These are phyloP conservation scores for Ophion costatus DNA, from an alignment of 2,888 invertebrate species.

Conservation along the genomic window DNA sequence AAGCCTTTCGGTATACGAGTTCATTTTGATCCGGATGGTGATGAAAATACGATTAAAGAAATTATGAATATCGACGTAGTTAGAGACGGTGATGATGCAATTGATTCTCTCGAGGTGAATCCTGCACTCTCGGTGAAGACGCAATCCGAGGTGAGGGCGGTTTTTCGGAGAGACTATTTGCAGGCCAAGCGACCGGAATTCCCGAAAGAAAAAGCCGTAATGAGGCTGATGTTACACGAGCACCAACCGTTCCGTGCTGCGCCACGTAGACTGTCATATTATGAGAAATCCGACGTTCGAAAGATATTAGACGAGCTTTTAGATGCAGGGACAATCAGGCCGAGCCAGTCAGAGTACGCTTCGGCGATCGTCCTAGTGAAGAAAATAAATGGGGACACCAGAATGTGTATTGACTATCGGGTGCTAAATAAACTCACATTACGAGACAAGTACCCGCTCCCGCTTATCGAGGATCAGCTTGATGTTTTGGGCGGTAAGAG, in stretches of 20 bases:
- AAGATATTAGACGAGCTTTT: conserved; percentile 60
- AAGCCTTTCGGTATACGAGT: conserved; percentile 12
- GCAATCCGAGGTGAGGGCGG: background rate
- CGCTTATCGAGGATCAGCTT: too few relatives aligned
- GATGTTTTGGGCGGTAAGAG: too few relatives aligned
- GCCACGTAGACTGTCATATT: conserved; percentile 27
- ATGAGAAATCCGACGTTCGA: conserved; percentile 46
- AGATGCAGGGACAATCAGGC: conserved; percentile 45
- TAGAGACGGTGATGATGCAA: background rate
- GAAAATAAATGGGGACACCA: too few relatives aligned
- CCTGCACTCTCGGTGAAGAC: background rate
- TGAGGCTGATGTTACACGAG: conserved; percentile 48
- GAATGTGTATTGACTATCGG: background rate
- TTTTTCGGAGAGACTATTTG: conserved; percentile 5
- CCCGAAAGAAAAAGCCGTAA: conserved; percentile 33
- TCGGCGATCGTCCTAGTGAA: too few relatives aligned
- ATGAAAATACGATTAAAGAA: background rate
- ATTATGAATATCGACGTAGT: conserved; percentile 43
- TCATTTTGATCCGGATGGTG: background rate
- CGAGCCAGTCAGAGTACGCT: too few relatives aligned
- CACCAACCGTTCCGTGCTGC: conserved; percentile 41
- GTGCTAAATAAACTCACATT: too few relatives aligned
- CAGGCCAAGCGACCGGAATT: conserved; percentile 9
- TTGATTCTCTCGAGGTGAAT: conserved; percentile 27
- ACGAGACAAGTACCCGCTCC: too few relatives aligned